Conservation (phyloP, 2,888 invertebrate species). For the Aradus depressus region DNA sequence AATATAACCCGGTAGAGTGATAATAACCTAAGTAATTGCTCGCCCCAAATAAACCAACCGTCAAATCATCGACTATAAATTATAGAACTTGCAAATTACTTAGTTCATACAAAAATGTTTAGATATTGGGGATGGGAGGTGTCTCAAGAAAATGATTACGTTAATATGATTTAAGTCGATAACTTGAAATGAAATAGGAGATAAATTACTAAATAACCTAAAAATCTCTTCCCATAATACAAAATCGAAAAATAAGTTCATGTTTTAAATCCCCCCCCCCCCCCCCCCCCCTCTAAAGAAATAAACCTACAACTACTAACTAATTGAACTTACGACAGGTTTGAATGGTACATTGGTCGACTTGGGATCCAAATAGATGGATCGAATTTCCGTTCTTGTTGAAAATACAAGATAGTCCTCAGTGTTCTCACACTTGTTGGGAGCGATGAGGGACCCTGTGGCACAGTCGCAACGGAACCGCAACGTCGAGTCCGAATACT, state of each 20-base stretch:
- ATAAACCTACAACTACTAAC: constrained; percentile 2
- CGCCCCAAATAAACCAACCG: too few species aligned
- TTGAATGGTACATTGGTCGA: constrained; percentile 74
- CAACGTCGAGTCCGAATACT: constrained; percentile 39
- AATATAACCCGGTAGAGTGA: too few species aligned
- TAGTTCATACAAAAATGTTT: too few species aligned
- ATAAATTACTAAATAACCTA: constrained; percentile 1
- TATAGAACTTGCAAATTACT: too few species aligned
- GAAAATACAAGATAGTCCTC: constrained; percentile 88
- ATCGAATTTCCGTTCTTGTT: constrained; percentile 85
- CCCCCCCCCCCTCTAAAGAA: too few species aligned
- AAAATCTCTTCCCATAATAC: not conserved
- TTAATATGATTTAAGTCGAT: too few species aligned
- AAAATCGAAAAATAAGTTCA: not conserved
- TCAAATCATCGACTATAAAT: too few species aligned
- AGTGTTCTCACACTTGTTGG: constrained; percentile 64
- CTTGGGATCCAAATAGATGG: constrained; percentile 76
- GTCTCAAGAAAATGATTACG: too few species aligned
- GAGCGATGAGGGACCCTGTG: constrained; percentile 57
- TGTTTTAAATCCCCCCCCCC: too few species aligned
- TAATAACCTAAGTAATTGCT: too few species aligned
- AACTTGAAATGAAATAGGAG: too few species aligned
- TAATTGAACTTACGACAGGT: constrained; percentile 44
- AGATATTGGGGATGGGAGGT: too few species aligned
- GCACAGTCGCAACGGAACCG: constrained; percentile 80